Conservation (phyloP, 2,888 invertebrate genomes). For the Drosophila anomalipes region DNA sequence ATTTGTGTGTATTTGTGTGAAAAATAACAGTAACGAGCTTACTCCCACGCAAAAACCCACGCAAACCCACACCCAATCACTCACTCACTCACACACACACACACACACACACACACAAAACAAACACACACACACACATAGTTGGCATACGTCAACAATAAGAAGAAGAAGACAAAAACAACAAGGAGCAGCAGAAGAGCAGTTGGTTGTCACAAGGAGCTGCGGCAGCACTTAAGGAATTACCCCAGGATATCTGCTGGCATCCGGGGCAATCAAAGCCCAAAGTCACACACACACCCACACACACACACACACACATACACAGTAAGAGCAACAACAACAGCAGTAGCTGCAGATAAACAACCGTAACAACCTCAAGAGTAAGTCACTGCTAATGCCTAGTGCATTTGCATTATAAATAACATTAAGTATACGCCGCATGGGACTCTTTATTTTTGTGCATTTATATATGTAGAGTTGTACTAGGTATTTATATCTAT, state of each 20-base stretch:
- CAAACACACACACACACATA: slow-evolving; percentile 3
- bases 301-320: slow-evolving; percentile 4
- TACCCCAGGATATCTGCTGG: slow-evolving; percentile 45
- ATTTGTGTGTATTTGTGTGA: slow-evolving; percentile 79
- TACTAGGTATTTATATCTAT: neutral
- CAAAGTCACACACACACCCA: slow-evolving; percentile 1
- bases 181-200: slow-evolving; percentile 6
- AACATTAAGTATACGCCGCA: slow-evolving; percentile 62
- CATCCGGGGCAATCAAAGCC: slow-evolving; percentile 36
- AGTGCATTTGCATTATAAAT: slow-evolving; percentile 65
- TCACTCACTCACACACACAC: neutral
- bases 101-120: neutral
- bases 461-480: slow-evolving; percentile 26
- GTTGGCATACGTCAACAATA: slow-evolving; percentile 60
- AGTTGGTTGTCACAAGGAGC: slow-evolving; percentile 42
- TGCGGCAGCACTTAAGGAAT: slow-evolving; percentile 51
- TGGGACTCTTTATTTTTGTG: neutral
- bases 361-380: slow-evolving; percentile 47
- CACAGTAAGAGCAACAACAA: neutral
- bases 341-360: slow-evolving; percentile 11
- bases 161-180: slow-evolving; percentile 33
- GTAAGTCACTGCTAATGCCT: slow-evolving; percentile 45
- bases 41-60: slow-evolving; percentile 38
- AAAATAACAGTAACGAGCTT: slow-evolving; percentile 71
- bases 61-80: slow-evolving; percentile 2